These are phyloP conservation scores for Anguilla anguilla DNA, from an alignment of 2,797 vertebrate species.

Conservation along the genomic window DNA sequence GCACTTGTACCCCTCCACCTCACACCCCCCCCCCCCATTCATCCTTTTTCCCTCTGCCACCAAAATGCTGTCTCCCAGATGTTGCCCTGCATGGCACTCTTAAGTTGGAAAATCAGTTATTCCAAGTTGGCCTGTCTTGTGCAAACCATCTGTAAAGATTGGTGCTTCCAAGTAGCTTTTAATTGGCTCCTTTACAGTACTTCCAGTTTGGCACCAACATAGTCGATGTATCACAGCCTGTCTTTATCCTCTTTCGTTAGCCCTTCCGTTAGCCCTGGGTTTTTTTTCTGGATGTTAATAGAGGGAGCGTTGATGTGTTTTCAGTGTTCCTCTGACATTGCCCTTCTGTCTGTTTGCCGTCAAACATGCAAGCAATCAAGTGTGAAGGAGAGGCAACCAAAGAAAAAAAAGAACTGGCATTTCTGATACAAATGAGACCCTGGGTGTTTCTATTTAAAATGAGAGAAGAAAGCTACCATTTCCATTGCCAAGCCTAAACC, in stretches of 20 bases:
- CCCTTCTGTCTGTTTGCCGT: constrained; percentile 9
- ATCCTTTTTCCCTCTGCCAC: not conserved
- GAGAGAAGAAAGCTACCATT: no score
- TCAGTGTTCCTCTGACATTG: not conserved
- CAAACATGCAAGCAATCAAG: constrained; percentile 26
- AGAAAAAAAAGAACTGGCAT: not conserved
- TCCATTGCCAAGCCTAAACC: no score
- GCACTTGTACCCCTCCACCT: no score
- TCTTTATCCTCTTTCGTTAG: not conserved
- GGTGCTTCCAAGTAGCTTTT: not conserved
- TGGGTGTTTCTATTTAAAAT: no score
- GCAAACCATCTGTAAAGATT: not conserved
- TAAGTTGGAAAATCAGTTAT: no score
- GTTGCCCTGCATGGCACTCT: no score
- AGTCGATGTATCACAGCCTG: not conserved
- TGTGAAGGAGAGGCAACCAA: constrained; percentile 21
- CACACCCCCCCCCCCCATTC: no score
- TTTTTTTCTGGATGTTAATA: not conserved
- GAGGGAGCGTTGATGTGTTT: not conserved
- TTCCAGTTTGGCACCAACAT: not conserved
- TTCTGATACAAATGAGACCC: no score
- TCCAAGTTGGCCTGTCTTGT: not conserved
- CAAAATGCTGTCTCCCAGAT: no score
- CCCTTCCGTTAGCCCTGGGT: not conserved
- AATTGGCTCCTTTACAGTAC: not conserved